Evolutionary conservation across 2,888 invertebrate genomes (phyloP).

Genomic region (Torymus auratus): DNA sequence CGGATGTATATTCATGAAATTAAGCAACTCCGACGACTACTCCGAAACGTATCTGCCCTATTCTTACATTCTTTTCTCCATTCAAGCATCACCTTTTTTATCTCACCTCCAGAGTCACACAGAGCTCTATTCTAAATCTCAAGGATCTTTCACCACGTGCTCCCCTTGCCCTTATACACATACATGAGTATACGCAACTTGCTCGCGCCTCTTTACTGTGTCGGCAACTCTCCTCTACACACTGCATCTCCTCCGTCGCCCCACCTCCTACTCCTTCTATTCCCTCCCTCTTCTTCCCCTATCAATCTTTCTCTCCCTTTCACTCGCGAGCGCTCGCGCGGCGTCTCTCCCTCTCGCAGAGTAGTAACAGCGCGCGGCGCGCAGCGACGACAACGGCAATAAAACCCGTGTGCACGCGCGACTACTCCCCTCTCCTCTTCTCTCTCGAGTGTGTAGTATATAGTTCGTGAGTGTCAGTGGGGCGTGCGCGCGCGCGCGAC

Average conservation of each 20-base stretch:
- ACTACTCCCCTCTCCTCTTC: no score
- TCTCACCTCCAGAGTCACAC: background rate
- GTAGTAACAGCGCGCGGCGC: no score
- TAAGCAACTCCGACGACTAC: constrained; percentile 12
- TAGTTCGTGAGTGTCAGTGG: constrained; percentile 44
- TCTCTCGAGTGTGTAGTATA: no score
- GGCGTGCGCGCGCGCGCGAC: constrained; percentile 12
- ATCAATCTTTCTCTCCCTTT: constrained; percentile 26
- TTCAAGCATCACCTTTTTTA: background rate
- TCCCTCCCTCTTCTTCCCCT: constrained; percentile 26
- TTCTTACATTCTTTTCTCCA: background rate
- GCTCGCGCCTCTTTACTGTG: constrained; percentile 21
- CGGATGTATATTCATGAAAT: constrained; percentile 26
- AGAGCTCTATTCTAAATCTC: background rate
- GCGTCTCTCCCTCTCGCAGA: no score
- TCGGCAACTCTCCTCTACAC: constrained; percentile 19
- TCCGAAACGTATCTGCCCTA: background rate
- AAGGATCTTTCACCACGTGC: constrained; percentile 7
- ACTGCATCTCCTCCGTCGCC: constrained; percentile 12
- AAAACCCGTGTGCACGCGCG: no score
- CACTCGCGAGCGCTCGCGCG: no score
- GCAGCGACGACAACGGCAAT: no score
- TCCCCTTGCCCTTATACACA: constrained; percentile 42
- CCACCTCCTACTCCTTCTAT: constrained; percentile 21
- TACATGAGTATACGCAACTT: background rate